Base-by-base conservation (phyloP, 2,888 invertebrate species). In the Philhelius pedissequus region DNA sequence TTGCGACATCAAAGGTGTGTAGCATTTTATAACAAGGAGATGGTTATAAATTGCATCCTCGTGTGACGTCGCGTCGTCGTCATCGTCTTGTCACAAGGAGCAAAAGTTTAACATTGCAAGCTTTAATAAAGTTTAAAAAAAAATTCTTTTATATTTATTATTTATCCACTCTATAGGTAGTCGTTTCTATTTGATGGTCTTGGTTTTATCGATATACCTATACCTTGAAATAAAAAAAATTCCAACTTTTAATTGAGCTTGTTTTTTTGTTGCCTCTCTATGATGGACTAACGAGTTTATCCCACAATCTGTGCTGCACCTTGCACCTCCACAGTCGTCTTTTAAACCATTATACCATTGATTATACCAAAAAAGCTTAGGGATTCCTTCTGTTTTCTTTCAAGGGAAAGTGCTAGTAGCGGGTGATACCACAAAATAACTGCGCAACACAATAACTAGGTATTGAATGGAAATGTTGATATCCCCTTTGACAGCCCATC, bases 121-220 rank as follows among this genome's bases (percentile, higher is more conserved):
- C 76, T 76, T 68, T 71, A 77, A 82, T 62, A 77, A 76, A 68
- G 35, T 82, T 77, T n/a, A n/a, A n/a, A n/a, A 71, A 66, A 66
- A 68, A 54, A 60, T 69, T 70, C 27, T 20, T 38, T 22, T 11
- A 22, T 48, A 40, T 25, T 38, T 60, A 73, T 48, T 52, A 35
- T 52, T 27, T 22, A 3, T 20, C 4, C 7, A 15, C n/a, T 32
- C 13, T 1, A 13, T 6, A 5, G 3, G 2, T 48, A 25, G 58
- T 71, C 56, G 56, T 64, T 50, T 75, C 64, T 58, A 66, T 81
- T 71, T 50, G 40, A 66, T 58, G 22, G 22, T 71, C 32, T 52
- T 30, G 52, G 70, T 66, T 71, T 30, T 35, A 81, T 71, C 76
- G 70, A 75, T 13, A 6, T 48, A 22, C 1, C 2, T 22, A 3